phyloP scores from a whole-genome alignment of 2,888 invertebrate species.

The Cinara cedri region DNA sequence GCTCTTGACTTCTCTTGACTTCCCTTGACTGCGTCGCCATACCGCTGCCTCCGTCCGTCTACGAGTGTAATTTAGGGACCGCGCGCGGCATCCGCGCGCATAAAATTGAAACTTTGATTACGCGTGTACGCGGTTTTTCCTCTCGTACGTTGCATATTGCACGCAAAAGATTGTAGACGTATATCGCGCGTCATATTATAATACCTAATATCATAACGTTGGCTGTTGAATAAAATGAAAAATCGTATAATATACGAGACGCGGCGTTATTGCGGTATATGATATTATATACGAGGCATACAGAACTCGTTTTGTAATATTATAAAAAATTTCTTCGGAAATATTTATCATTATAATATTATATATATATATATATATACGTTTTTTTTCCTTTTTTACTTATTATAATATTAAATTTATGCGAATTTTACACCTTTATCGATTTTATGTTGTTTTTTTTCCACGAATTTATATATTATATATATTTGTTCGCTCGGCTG shows the following conservation, averaged over 20 bases:
- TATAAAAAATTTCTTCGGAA: constrained; percentile 1
- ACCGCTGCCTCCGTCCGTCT: too few relatives aligned
- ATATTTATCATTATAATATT: neutral
- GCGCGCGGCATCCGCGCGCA: too few relatives aligned
- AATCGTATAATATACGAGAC: neutral
- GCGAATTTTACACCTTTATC: neutral
- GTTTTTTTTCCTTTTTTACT: too few relatives aligned
- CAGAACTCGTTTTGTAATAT: neutral
- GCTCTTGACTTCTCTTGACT: too few relatives aligned
- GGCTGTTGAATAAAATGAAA: neutral
- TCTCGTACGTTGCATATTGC: neutral
- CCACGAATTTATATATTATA: too few relatives aligned
- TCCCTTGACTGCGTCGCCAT: too few relatives aligned
- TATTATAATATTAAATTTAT: neutral
- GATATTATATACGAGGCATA: too few relatives aligned
- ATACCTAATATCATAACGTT: too few relatives aligned
- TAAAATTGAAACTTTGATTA: neutral
- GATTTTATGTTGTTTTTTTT: neutral
- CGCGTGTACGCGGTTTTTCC: neutral
- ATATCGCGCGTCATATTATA: neutral
- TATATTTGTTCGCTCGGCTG: too few relatives aligned
- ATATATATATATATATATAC: neutral
- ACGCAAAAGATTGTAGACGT: constrained; percentile 3
- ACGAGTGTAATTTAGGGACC: too few relatives aligned
- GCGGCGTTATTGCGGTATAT: neutral